Evolutionary conservation across 2,888 invertebrate genomes (phyloP).

Genomic region (Hirtodrosophila trivittata): DNA sequence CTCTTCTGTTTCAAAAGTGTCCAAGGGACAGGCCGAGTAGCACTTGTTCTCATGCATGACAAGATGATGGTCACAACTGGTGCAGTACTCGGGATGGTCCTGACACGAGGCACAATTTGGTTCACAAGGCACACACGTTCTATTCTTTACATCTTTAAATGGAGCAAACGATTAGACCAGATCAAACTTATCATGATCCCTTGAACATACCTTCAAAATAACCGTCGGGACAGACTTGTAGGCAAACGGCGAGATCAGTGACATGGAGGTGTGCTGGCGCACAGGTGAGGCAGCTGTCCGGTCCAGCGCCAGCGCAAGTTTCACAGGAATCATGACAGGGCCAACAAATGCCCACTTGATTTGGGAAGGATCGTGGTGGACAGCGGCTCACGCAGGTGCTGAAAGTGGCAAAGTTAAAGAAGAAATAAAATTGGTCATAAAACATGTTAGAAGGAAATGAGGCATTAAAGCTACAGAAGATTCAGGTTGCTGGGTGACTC

Average conservation of each 20-base stretch:
- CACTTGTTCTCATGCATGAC: conserved; percentile 92
- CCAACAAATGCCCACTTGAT: conserved; percentile 92
- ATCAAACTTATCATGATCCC: too few relatives aligned
- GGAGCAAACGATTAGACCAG: too few relatives aligned
- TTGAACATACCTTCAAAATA: conserved; percentile 90
- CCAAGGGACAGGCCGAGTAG: conserved; percentile 91
- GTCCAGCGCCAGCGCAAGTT: conserved; percentile 94
- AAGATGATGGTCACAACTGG: conserved; percentile 94
- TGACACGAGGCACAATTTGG: conserved; percentile 94
- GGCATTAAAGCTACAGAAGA: neutral
- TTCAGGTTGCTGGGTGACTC: conserved; percentile 75
- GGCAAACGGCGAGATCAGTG: conserved; percentile 92
- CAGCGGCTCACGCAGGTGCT: conserved; percentile 94
- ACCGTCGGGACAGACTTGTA: conserved; percentile 94
- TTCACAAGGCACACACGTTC: conserved; percentile 93
- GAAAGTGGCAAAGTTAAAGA: conserved; percentile 50
- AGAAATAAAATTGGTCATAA: neutral
- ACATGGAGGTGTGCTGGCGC: conserved; percentile 93
- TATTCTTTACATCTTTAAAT: conserved; percentile 87
- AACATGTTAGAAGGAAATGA: neutral
- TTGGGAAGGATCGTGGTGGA: conserved; percentile 92
- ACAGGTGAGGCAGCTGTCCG: conserved; percentile 93
- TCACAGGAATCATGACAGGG: conserved; percentile 95
- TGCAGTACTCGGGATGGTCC: conserved; percentile 92
- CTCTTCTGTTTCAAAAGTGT: conserved; percentile 93